These are phyloP conservation scores for Cephus spinipes DNA, from an alignment of 2,888 invertebrate genomes.

Conservation along the genomic window DNA sequence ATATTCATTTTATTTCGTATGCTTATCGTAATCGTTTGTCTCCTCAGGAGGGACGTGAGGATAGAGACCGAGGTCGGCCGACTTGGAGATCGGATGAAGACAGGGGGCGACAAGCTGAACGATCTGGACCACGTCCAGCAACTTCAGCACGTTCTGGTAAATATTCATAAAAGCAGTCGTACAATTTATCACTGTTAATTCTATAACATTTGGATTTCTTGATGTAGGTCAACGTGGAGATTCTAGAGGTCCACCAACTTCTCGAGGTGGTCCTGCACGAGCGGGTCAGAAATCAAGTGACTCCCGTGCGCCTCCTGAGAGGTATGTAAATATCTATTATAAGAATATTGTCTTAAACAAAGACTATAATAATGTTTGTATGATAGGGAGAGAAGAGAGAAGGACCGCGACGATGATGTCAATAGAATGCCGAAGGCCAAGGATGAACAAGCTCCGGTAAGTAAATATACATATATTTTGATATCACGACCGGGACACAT, in stretches of 20 bases:
- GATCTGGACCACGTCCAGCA: slow-evolving; percentile 38
- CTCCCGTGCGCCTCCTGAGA: slow-evolving; percentile 43
- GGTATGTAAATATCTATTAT: slow-evolving; percentile 28
- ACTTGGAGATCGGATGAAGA: slow-evolving; percentile 58
- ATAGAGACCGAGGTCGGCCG: slow-evolving; percentile 48
- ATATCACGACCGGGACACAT: too few relatives aligned
- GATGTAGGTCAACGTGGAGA: slow-evolving; percentile 44
- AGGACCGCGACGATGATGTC: slow-evolving; percentile 65
- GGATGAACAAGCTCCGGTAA: slow-evolving; percentile 80
- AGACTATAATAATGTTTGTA: background rate
- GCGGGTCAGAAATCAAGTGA: slow-evolving; percentile 41
- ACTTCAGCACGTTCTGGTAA: slow-evolving; percentile 46
- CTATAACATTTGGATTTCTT: background rate
- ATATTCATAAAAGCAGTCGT: slow-evolving; percentile 1
- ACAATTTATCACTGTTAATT: background rate
- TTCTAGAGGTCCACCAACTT: slow-evolving; percentile 40
- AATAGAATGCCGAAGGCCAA: slow-evolving; percentile 78
- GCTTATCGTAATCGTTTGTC: slow-evolving; percentile 1
- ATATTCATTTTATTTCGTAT: background rate
- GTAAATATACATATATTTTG: slow-evolving; percentile 43
- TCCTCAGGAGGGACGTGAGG: slow-evolving; percentile 55
- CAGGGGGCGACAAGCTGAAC: slow-evolving; percentile 46
- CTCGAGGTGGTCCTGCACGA: slow-evolving; percentile 30
- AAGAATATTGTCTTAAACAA: too few relatives aligned
- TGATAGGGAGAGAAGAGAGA: slow-evolving; percentile 48